Conservation (phyloP, 2,888 invertebrate species). For the Linhomoeus sp. region DNA sequence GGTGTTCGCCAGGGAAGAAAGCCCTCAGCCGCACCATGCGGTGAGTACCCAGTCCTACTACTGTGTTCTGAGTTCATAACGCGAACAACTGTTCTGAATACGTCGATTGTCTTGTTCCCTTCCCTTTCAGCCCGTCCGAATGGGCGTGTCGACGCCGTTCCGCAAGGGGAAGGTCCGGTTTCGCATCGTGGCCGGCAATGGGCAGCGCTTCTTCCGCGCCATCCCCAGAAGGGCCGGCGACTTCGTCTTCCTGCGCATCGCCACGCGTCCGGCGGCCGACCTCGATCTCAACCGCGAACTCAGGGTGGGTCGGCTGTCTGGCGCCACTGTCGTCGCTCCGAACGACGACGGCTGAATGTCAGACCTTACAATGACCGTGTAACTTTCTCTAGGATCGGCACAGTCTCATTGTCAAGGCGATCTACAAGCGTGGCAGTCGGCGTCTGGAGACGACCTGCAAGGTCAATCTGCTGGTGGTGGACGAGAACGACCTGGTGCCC, state of each 20-base stretch:
- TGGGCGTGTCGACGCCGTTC: slow-evolving; percentile 48
- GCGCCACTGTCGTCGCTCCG: too few relatives aligned
- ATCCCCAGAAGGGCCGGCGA: slow-evolving; percentile 48
- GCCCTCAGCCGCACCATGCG: too few relatives aligned
- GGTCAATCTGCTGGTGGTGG: slow-evolving; percentile 23
- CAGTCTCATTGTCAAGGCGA: too few relatives aligned
- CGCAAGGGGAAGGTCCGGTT: slow-evolving; percentile 43
- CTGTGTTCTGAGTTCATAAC: too few relatives aligned
- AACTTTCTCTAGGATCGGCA: too few relatives aligned
- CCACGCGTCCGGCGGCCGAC: slow-evolving; percentile 64
- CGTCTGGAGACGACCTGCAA: slow-evolving; percentile 19
- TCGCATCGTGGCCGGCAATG: slow-evolving; percentile 66
- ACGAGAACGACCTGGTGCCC: slow-evolving; percentile 57
- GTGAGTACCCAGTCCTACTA: too few relatives aligned
- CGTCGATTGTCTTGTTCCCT: too few relatives aligned
- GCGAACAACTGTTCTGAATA: too few relatives aligned
- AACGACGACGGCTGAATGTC: too few relatives aligned
- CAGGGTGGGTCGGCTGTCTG: too few relatives aligned
- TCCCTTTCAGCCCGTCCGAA: slow-evolving; percentile 43
- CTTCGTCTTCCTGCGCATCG: slow-evolving; percentile 72
- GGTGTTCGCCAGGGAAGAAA: slow-evolving; percentile 42
- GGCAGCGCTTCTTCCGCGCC: slow-evolving; percentile 45
- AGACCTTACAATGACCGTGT: too few relatives aligned
- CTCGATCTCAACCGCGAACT: slow-evolving; percentile 82
- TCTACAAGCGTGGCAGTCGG: too few relatives aligned